Percentiles rank a stretch among this genome's conserved stretches.
phyloP scores from a whole-genome alignment of 2,113 vertebrate genomes.

The Antennarius striatus region DNA sequence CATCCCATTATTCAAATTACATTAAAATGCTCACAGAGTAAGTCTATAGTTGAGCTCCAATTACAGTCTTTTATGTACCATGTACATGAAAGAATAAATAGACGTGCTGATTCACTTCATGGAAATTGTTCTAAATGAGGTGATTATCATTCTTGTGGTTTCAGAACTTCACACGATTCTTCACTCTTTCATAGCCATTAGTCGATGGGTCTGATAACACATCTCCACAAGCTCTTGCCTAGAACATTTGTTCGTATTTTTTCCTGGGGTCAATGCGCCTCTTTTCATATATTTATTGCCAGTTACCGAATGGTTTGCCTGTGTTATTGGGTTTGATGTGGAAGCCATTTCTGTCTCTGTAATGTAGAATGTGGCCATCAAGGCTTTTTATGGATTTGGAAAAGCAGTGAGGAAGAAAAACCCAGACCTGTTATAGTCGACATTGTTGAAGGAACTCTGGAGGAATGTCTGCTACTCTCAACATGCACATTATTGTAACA shows the following conservation, averaged over 20 bases:
- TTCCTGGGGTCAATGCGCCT: slow-evolving; percentile 51
- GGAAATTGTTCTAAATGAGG: slow-evolving; percentile 55
- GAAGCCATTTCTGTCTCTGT: slow-evolving; percentile 61
- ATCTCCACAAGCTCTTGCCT: slow-evolving; percentile 13
- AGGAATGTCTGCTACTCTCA: slow-evolving; percentile 25
- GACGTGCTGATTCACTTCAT: slow-evolving; percentile 32
- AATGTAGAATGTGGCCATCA: slow-evolving; percentile 54
- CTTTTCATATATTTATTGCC: slow-evolving; percentile 70
- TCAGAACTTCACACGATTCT: slow-evolving; percentile 30
- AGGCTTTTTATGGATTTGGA: slow-evolving; percentile 51
- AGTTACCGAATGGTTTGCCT: slow-evolving; percentile 65
- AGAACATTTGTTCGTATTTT: slow-evolving; percentile 37
- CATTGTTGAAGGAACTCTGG: slow-evolving; percentile 19
- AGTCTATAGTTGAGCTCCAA: slow-evolving; percentile 42
- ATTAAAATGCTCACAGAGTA: slow-evolving; percentile 54
- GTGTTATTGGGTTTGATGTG: slow-evolving; percentile 64
- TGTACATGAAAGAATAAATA: slow-evolving; percentile 32
- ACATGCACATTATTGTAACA: slow-evolving; percentile 33
- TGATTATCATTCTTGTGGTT: slow-evolving; percentile 43
- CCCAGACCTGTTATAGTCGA: slow-evolving; percentile 35
- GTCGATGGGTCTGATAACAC: slow-evolving; percentile 35
- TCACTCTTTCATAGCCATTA: slow-evolving; percentile 18
- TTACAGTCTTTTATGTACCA: slow-evolving; percentile 43
- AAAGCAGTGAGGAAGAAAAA: slow-evolving; percentile 34
- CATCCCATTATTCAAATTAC: slow-evolving; percentile 62